phyloP scores from a whole-genome alignment of 2,113 vertebrate species.

The Heterocephalus glaber region DNA sequence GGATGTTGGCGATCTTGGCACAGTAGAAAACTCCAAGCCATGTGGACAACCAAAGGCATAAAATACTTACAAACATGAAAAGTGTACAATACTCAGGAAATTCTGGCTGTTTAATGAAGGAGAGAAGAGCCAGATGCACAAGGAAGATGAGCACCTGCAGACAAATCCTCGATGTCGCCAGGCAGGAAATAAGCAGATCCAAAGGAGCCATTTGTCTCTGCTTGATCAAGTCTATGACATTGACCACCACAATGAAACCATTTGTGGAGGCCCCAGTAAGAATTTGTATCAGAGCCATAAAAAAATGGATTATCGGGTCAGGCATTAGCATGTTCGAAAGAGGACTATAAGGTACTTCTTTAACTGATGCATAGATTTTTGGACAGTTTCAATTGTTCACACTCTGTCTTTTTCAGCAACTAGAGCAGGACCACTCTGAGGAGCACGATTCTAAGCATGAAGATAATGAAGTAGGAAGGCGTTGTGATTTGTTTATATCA shows the following conservation, averaged over 20 bases:
- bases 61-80: background rate
- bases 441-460: background rate
- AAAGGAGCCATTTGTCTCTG: background rate
- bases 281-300: background rate
- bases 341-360: background rate
- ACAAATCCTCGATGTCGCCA: slow-evolving; percentile 39
- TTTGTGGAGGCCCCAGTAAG: slow-evolving; percentile 27
- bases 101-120: accelerated
- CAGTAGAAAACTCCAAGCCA: slow-evolving; percentile 76
- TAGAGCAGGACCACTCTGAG: too few relatives aligned
- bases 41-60: slow-evolving; percentile 67
- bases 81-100: accelerated
- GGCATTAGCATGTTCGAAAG: background rate
- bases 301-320: accelerated
- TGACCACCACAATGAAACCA: slow-evolving; percentile 50
- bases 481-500: background rate
- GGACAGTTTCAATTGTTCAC: background rate
- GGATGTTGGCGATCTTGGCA: slow-evolving; percentile 53
- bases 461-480: background rate
- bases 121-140: accelerated
- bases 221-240: background rate
- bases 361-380: background rate
- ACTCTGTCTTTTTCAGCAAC: background rate
- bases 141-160: background rate
- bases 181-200: slow-evolving; percentile 62